Evolutionary conservation across 2,113 vertebrate genomes (phyloP).

Genomic region (Aphelocoma coerulescens): DNA sequence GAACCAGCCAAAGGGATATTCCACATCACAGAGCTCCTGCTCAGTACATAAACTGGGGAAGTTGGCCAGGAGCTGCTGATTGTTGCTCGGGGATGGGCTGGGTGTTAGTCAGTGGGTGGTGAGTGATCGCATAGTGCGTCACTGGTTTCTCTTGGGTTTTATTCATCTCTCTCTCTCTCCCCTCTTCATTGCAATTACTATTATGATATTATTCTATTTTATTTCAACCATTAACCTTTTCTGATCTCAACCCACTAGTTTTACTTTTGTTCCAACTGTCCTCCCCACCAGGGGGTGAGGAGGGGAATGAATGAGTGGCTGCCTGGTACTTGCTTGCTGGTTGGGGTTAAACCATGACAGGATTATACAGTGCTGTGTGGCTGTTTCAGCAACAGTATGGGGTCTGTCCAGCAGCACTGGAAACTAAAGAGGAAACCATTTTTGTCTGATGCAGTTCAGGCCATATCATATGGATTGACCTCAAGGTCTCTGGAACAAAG

Average conservation of each 20-base stretch:
- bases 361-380: not conserved
- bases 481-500: not conserved
- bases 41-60: not conserved
- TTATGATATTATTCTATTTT: not conserved
- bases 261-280: not conserved
- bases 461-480: not conserved
- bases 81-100: not conserved
- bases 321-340: not conserved
- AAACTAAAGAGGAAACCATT: not conserved
- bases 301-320: not conserved
- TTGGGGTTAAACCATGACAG: not conserved
- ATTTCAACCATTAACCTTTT: not conserved
- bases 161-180: not conserved
- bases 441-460: not conserved
- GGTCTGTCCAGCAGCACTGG: not conserved
- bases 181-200: not conserved
- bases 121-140: not conserved
- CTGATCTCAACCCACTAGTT: not conserved
- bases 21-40: not conserved
- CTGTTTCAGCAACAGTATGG: not conserved
- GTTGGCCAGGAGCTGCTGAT: not conserved
- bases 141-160: not conserved
- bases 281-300: rapidly evolving
- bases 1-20: not conserved
- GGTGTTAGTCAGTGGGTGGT: not conserved